Evolutionary conservation across 2,888 invertebrate species (phyloP), one percentile per base, ranked within the genome.

Genomic region (Protodeltote pygarga): DNA sequence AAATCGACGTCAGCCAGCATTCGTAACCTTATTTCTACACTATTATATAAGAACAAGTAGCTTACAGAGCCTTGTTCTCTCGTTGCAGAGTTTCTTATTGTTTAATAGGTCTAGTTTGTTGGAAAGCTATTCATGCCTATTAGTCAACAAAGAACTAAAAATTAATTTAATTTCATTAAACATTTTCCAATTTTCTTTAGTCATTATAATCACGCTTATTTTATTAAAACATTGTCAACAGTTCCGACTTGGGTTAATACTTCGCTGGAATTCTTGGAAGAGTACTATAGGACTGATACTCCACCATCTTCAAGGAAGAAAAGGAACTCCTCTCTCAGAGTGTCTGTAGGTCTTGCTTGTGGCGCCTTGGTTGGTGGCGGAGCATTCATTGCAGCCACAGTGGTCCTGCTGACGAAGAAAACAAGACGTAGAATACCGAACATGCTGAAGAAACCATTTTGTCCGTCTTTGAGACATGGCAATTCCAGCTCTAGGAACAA

Each of bases 371-470:
- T 88, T 81, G 78, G 95, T 80, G 75, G 94, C 82, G 67, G 94
- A 78, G 84, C 94, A 83, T 60, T 94, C 91, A 67, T 94, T 79
- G 89, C 94, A 21, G 91, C 93, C 1, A 94, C 94, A 45, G 94
- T 94, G 5, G 93, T 95, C 0, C 83, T 96, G 1, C 93, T 96
- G 10, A 95, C 95, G 0, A 89, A 89, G 48, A 78, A 84, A 13
- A 80, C 85, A 1, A 73, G 91, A 14, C 75, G 89, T 3, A 73
- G 90, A 14, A 88, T 91, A 2, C 87, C 90, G 0, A 86, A 87
- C 11, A 58, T 91, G 70, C 62, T 91, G 3, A 93, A 83, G 87
- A 94, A 86, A 69, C 89, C 86, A 1, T 90, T 89, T 71, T 92
- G 89, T 58, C 89, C 87, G n/a, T 84, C 83, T 0, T 62, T 86